phyloP scores from a whole-genome alignment of 1,140 invertebrate genomes.

The Prorops nasuta region DNA sequence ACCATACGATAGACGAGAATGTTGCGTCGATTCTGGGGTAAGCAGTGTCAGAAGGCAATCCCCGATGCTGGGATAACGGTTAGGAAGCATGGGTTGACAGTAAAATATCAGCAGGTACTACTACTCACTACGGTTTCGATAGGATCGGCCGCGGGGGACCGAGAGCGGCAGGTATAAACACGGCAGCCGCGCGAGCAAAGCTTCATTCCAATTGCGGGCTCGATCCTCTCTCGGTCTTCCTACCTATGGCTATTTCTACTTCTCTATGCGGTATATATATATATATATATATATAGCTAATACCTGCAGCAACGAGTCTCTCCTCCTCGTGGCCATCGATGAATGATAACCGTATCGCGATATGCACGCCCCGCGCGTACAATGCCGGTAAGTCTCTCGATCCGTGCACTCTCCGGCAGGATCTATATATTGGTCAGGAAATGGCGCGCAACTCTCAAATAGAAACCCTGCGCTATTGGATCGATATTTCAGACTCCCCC shows the following conservation, averaged over 20 bases:
- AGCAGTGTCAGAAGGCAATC: slow-evolving; percentile 45
- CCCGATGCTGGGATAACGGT: slow-evolving; percentile 48
- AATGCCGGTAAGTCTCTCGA: slow-evolving; percentile 39
- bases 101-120: slow-evolving; percentile 56
- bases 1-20: too few relatives aligned
- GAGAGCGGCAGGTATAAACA: slow-evolving; percentile 38
- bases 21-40: slow-evolving; percentile 47
- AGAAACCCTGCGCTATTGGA: slow-evolving; percentile 16
- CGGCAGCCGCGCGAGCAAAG: slow-evolving; percentile 24
- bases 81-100: slow-evolving; percentile 54
- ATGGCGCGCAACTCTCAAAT: slow-evolving; percentile 14
- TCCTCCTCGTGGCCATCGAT: slow-evolving; percentile 48
- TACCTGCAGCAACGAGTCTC: slow-evolving; percentile 16
- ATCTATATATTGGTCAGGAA: slow-evolving; percentile 21
- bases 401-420: too few relatives aligned
- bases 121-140: slow-evolving; percentile 45
- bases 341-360: slow-evolving; percentile 52
- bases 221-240: not conserved
- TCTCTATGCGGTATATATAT: too few relatives aligned
- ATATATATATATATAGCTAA: too few relatives aligned
- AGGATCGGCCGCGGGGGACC: slow-evolving; percentile 32
- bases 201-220: slow-evolving; percentile 9
- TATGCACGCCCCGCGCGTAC: slow-evolving; percentile 38
- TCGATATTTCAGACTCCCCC: slow-evolving; percentile 28
- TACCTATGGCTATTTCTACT: too few relatives aligned